phyloP scores from a whole-genome alignment of 2,113 vertebrate genomes.

The Porphyrio hochstetteri region DNA sequence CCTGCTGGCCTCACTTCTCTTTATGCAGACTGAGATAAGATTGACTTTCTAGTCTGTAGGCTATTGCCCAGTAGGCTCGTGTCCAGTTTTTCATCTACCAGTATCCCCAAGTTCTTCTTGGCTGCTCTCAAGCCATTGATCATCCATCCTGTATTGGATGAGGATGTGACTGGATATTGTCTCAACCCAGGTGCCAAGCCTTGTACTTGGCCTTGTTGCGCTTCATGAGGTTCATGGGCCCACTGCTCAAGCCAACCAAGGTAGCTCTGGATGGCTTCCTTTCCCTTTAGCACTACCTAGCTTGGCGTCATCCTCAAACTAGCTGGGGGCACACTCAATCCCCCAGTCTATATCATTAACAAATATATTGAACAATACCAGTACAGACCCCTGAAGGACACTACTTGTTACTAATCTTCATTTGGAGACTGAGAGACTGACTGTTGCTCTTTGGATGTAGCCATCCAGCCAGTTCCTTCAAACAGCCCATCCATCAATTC shows the following conservation, averaged over 20 bases:
- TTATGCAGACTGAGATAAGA: background rate
- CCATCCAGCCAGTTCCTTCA: background rate
- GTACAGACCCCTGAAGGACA: background rate
- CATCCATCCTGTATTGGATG: background rate
- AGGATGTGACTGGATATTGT: too few relatives aligned
- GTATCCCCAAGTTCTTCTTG: background rate
- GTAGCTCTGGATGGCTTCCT: background rate
- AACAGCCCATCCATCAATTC: background rate
- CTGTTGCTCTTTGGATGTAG: background rate
- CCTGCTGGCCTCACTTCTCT: background rate
- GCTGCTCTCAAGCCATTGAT: background rate
- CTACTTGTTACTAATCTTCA: background rate
- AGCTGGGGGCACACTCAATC: background rate
- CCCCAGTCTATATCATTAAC: background rate
- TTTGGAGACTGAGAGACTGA: background rate
- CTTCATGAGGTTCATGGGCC: background rate
- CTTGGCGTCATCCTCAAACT: background rate
- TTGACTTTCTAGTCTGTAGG: background rate
- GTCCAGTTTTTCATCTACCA: background rate
- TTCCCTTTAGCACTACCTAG: background rate
- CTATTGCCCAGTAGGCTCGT: background rate
- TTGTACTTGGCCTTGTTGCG: background rate
- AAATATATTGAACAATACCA: background rate
- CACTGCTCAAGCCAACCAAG: background rate
- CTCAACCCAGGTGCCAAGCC: background rate